Conservation (phyloP, 37 sponge, comb jelly and placozoan species). For the Halisarca cf. caerulea region DNA sequence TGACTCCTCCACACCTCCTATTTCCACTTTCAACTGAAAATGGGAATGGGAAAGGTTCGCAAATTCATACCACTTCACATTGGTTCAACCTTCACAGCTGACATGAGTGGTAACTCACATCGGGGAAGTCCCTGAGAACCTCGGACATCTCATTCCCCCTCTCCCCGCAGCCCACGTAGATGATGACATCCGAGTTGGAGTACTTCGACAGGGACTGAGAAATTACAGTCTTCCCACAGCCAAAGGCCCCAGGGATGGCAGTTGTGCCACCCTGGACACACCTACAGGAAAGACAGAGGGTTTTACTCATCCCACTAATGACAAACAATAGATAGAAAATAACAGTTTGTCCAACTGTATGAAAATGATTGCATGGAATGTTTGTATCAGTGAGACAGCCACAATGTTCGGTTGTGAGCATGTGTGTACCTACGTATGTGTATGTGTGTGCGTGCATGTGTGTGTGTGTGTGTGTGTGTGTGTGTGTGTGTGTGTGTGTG, state of each 20-base stretch:
- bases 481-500: constrained; percentile 1
- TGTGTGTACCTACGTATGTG: too few relatives aligned
- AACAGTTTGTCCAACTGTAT: too few relatives aligned
- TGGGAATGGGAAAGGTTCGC: neutral
- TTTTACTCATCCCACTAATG: constrained; percentile 14
- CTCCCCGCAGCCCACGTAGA: constrained; percentile 99
- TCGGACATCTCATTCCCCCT: constrained; percentile 99
- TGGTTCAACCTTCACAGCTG: too few relatives aligned
- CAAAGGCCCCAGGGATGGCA: constrained; percentile 99
- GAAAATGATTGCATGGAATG: too few relatives aligned
- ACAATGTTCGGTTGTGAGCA: too few relatives aligned
- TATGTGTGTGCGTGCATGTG: too few relatives aligned
- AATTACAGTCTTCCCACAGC: constrained; percentile 99
- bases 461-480: too few relatives aligned
- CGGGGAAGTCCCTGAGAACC: constrained; percentile 96
- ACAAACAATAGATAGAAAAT: too few relatives aligned
- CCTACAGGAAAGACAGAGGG: constrained; percentile 40
- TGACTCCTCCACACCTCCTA: constrained; percentile 86
- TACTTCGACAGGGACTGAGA: constrained; percentile 98
- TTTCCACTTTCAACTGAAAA: constrained; percentile 83
- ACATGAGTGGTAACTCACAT: constrained; percentile 76
- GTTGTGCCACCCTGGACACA: constrained; percentile 99
- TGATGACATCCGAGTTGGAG: constrained; percentile 98
- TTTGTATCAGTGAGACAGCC: too few relatives aligned
- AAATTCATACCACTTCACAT: neutral